Evolutionary conservation across 92 coral and sea anemone species (phyloP).

Genomic region (Epizoanthus fatuus): DNA sequence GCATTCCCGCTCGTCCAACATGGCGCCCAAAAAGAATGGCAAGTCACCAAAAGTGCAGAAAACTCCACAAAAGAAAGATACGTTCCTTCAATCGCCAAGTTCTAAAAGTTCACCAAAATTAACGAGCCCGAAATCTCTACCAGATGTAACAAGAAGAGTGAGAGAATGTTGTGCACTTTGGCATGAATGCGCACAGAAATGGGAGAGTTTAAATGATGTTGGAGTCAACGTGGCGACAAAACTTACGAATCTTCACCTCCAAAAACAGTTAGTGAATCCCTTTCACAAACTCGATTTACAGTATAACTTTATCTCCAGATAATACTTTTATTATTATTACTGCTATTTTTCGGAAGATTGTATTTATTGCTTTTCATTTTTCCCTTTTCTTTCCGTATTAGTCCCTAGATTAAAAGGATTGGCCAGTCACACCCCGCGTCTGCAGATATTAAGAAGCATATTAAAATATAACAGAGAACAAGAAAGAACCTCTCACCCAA

Average conservation of each 20-base stretch:
- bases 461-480: too few relatives aligned
- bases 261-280: slow-evolving; percentile 79
- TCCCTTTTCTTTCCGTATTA: too few relatives aligned
- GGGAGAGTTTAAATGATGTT: slow-evolving; percentile 77
- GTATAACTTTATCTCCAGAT: neutral
- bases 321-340: neutral
- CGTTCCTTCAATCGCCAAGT: slow-evolving; percentile 43
- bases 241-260: slow-evolving; percentile 86
- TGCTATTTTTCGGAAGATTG: too few relatives aligned
- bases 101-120: slow-evolving; percentile 72
- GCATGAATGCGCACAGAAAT: slow-evolving; percentile 88
- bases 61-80: slow-evolving; percentile 64
- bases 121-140: slow-evolving; percentile 61
- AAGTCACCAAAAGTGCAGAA: slow-evolving; percentile 68
- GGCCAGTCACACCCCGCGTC: too few relatives aligned
- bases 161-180: slow-evolving; percentile 90
- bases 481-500: too few relatives aligned
- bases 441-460: too few relatives aligned
- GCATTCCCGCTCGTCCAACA: slow-evolving; percentile 39
- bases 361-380: too few relatives aligned
- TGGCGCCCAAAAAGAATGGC: slow-evolving; percentile 73
- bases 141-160: slow-evolving; percentile 78
- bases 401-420: too few relatives aligned
- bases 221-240: slow-evolving; percentile 90
- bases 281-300: too few relatives aligned